Evolutionary conservation across 2,113 vertebrate genomes (phyloP), one percentile per base, ranked within the genome.

Genomic region (Silurus asotus): DNA sequence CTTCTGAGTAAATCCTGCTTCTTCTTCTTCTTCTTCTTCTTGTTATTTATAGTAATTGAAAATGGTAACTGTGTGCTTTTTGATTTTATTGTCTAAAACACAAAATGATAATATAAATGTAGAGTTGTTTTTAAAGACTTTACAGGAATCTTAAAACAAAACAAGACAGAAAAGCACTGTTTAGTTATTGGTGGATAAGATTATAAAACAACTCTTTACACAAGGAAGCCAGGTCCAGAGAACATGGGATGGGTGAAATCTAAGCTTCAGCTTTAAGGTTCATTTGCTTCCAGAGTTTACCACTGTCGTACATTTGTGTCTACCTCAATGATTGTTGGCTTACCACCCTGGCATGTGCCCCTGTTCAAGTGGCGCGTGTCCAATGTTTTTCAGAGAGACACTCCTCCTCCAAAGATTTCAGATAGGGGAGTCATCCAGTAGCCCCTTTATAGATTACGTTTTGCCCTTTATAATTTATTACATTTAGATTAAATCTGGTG

Each of bases 401-500:
- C 70, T 74, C 56, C 85, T 58, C 59, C 49, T 81, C 83, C 75
- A 48, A 55, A 58, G 45, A 25, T 64, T 69, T 83, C 81, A 80
- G 84, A 45, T 48, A 82, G 80, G 76, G 84, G 72, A 86, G 81
- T 84, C 76, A 74, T 75, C 94, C 94, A 95, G 93, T 95, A 93
- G 91, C 92, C 80, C 95, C 93, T 93, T 92, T 93, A 92, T 94
- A 93, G 94, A 94, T 94, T 93, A 93, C 93, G 94, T 95, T 95
- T 95, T 94, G 96, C 95, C 94, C 95, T 95, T 95, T 95, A 94
- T 97, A 97, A 97, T 98, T 98, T 98, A 98, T 97, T 96, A 95
- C 94, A 91, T 96, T 97, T 96, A 97, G 95, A 99, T 99, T 97
- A 97, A 97, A 98, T 97, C 96, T 95, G 92, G 93, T 92, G 96